Evolutionary conservation across 2,797 vertebrate species (phyloP), one percentile per base, ranked within the genome.

Genomic region (Pseudocheirus occidentalis): DNA sequence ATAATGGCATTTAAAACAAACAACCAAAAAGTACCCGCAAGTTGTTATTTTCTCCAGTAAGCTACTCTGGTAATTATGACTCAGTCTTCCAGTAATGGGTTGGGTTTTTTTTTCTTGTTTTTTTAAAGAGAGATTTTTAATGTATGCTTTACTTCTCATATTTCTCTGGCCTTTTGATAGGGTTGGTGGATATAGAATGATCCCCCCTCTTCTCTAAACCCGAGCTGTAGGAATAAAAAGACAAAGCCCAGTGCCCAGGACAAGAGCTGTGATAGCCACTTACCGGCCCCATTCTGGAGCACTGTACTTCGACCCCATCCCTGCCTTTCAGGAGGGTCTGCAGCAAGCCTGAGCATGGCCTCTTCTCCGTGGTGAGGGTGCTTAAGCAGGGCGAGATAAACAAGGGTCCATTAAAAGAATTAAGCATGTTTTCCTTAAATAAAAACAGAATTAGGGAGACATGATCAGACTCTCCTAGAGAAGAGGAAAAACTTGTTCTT

Each of bases 1-100:
- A 91, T 52, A 46, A 94, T 96, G 97, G 97, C 97, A 95, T 97
- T 97, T 95, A 96, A 96, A 97, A 94, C 92, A 97, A 56, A 29
- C 53, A 4, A 40, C 57, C 40, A 53, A 52, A 4, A 27, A 29
- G 52, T 62, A 55, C 90, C 81, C 62, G 4, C 90, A 81, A 81
- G 40, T 81, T 81, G 16, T 81, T 40, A 16, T 81, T n/a, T n/a
- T 87, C 97, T 94, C 96, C 31, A n/a, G 97, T 97, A 97, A 96
- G 96, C 97, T 97, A 94, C 94, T 97, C 97, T 89, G 58, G 98
- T 98, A 98, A 97, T 95, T 97, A 94, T 98, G 98, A 98, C 98
- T 98, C 98, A 98, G 98, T 95, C 97, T 98, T 98, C 98, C 98
- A 96, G 98, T 98, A 98, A 98, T 91, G 95, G 89, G 93, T 92